Percentiles rank a stretch among this genome's conserved stretches.
Evolutionary conservation across 2,797 vertebrate species (phyloP).

Genomic region (Sphenodon punctatus): DNA sequence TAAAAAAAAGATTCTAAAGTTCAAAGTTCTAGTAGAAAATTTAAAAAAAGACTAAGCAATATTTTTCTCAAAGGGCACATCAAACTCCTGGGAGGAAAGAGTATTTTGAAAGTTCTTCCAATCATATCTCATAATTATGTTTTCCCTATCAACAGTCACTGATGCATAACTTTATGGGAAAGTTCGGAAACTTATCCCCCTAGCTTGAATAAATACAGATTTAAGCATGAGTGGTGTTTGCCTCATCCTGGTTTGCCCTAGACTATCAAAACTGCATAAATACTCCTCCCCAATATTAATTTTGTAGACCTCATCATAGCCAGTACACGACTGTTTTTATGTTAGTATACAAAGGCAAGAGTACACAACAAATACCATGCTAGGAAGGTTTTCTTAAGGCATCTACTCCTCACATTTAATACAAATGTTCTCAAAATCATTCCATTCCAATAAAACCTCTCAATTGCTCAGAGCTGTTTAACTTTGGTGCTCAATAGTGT

Average conservation of each 20-base stretch:
- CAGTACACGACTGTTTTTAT: background rate
- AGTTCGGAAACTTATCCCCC: no score
- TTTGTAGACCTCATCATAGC: constrained; percentile 22
- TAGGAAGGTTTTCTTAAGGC: background rate
- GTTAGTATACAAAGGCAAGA: background rate
- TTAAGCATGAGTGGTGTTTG: no score
- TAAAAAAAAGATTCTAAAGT: constrained; percentile 64
- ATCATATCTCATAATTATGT: background rate
- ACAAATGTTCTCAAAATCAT: background rate
- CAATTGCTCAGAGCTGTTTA: background rate
- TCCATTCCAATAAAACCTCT: background rate
- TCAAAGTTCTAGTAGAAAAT: constrained; percentile 56
- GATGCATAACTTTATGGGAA: no score
- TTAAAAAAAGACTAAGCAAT: constrained; percentile 50
- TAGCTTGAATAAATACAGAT: no score
- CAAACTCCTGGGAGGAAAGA: constrained; percentile 50
- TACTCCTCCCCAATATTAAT: constrained; percentile 22
- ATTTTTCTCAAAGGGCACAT: constrained; percentile 62
- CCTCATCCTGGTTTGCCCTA: no score
- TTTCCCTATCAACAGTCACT: no score
- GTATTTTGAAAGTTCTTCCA: constrained; percentile 66
- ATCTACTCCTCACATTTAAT: background rate
- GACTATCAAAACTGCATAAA: constrained; percentile 37
- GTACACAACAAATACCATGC: background rate
- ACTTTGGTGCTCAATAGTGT: background rate